Evolutionary conservation across 2,888 invertebrate genomes (phyloP).

Genomic region (Lepeophtheirus nordmannii): DNA sequence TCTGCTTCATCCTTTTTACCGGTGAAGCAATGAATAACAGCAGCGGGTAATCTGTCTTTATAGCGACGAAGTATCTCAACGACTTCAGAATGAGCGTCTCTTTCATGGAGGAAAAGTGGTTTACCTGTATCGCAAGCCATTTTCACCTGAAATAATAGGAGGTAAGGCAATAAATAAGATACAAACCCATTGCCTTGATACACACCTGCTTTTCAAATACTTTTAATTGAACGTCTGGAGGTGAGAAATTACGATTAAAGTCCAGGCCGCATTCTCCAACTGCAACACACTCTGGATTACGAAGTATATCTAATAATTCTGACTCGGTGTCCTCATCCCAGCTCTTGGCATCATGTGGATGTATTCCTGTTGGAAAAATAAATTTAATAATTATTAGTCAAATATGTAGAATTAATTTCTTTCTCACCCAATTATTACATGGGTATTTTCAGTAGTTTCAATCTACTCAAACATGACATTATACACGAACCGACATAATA

Average conservation of each 20-base stretch:
- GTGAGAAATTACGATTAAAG: slow-evolving; percentile 83
- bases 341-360: slow-evolving; percentile 83
- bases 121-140: slow-evolving; percentile 71
- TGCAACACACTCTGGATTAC: slow-evolving; percentile 75
- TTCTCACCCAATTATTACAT: too few relatives aligned
- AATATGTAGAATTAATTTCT: too few relatives aligned
- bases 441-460: too few relatives aligned
- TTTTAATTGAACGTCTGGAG: slow-evolving; percentile 64
- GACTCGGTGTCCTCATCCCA: slow-evolving; percentile 47
- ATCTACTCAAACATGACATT: too few relatives aligned
- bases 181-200: neutral
- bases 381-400: neutral
- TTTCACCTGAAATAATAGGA: slow-evolving; percentile 46
- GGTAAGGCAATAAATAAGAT: neutral
- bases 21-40: slow-evolving; percentile 78
- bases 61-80: slow-evolving; percentile 50
- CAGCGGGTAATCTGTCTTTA: slow-evolving; percentile 50
- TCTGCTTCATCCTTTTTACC: slow-evolving; percentile 69
- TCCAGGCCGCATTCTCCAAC: slow-evolving; percentile 87
- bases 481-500: too few relatives aligned
- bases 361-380: slow-evolving; percentile 47
- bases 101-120: slow-evolving; percentile 76
- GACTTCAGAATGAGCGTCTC: slow-evolving; percentile 74
- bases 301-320: slow-evolving; percentile 55
- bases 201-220: slow-evolving; percentile 56